Base-by-base conservation (phyloP, 2,113 vertebrate species). In the Lamprotornis superbus region DNA sequence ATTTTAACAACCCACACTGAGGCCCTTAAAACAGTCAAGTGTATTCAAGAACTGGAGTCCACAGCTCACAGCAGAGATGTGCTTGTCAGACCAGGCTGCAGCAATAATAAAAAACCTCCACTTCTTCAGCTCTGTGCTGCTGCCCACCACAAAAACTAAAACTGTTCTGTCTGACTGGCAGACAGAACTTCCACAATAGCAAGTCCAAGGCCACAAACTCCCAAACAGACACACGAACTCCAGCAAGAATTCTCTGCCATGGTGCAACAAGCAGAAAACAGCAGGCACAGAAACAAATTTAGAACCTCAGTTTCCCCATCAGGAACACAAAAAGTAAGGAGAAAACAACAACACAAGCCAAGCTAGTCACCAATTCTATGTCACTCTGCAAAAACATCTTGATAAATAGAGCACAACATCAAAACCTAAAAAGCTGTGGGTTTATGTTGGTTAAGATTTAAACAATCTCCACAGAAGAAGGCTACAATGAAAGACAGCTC, bases 191-290 rank as follows among this genome's bases (percentile, higher is more conserved):
- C 69, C 42, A 39, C 2, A 9, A 52, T 0, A 30, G 28, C 90
- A 83, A 86, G 13, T 30, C 63, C 21, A 79, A 83, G 40, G 57
- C 28, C 78, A 84, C 28, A 74, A 83, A 35, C 8, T 18, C 42
- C 73, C 31, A 77, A 18, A 53, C 23, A 30, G 44, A 65, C 27
- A 70, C 17, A 86, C 0, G 0, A 82, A 60, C 39, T 47, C 42
- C 46, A 46, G 24, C 23, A 42, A 2, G 4, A 44, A 31, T 70
- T 42, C 70, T 50, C 75, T 52, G 35, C 55, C 70, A 89, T 47
- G 31, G 3, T 4, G 11, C 0, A 0, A 90, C 20, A 61, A 1
- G 1, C 10, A 76, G 81, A 37, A 47, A 64, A 46, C 7, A 81
- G 35, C 35, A 52, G 47, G 42, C 53, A 35, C 1, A 7, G 42